phyloP scores from a whole-genome alignment of 2,888 invertebrate genomes.

The Trilocha varians region DNA sequence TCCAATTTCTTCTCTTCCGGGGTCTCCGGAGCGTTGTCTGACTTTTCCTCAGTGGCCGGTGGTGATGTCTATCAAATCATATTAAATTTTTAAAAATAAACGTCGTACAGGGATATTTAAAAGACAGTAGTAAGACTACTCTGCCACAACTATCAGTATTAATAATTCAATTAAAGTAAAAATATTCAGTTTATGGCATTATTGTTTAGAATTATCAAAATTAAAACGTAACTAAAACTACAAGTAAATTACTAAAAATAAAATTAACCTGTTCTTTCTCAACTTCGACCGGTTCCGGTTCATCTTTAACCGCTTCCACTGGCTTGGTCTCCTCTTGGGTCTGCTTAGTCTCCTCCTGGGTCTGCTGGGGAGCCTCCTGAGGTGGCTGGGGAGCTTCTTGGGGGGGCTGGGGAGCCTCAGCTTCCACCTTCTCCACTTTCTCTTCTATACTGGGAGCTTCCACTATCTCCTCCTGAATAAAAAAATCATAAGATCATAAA shows the following conservation, averaged over 20 bases:
- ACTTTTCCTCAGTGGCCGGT: constrained; percentile 3
- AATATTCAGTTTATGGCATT: too few species aligned
- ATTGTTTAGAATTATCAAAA: too few species aligned
- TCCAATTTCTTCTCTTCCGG: constrained; percentile 21
- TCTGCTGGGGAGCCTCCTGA: too few species aligned
- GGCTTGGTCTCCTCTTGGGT: background rate
- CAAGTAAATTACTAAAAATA: too few species aligned
- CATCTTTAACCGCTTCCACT: background rate
- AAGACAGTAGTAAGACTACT: too few species aligned
- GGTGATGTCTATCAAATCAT: constrained; percentile 12
- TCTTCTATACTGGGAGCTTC: constrained; percentile 46
- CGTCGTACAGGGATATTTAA: too few species aligned
- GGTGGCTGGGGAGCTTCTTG: too few species aligned
- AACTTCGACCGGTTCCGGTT: constrained; percentile 1
- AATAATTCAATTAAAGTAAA: too few species aligned
- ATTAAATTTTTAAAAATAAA: too few species aligned
- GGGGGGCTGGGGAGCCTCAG: too few species aligned
- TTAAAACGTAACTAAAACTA: too few species aligned
- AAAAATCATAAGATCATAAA: background rate
- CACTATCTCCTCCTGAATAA: constrained; percentile 15
- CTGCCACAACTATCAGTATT: too few species aligned
- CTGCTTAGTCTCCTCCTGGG: constrained; percentile 1
- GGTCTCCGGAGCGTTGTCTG: constrained; percentile 7
- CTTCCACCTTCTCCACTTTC: background rate
- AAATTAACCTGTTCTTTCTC: constrained; percentile 5